Conservation (phyloP, 23 tunicate species). For the Diplosoma virens region DNA sequence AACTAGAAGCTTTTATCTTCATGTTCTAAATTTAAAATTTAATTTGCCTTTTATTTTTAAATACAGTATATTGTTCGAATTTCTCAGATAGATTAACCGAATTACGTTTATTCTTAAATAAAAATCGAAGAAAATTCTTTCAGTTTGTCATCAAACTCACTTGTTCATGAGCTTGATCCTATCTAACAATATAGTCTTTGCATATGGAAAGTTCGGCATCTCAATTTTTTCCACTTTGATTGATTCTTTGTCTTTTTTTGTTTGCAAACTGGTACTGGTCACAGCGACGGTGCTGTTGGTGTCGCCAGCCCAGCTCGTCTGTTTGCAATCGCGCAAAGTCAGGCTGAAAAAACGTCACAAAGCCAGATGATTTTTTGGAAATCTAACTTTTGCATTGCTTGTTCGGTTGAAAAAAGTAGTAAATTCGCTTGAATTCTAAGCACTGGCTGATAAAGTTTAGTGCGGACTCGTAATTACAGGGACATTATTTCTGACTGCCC, state of each 20-base stretch:
- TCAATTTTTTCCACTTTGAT: constrained; percentile 80
- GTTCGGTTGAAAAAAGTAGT: too few relatives aligned
- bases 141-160: constrained; percentile 16
- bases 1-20: not conserved
- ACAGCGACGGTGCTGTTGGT: constrained; percentile 66
- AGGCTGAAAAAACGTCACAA: constrained; percentile 33
- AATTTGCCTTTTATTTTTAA: too few relatives aligned
- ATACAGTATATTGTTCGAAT: too few relatives aligned
- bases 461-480: too few relatives aligned
- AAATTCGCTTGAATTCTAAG: too few relatives aligned
- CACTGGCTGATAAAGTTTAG: too few relatives aligned
- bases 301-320: constrained; percentile 77
- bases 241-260: constrained; percentile 87
- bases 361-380: too few relatives aligned
- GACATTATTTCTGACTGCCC: too few relatives aligned
- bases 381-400: too few relatives aligned
- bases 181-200: constrained; percentile 70
- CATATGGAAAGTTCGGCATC: constrained; percentile 82
- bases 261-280: constrained; percentile 66
- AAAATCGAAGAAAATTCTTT: not conserved
- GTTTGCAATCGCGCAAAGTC: constrained; percentile 87
- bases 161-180: constrained; percentile 78
- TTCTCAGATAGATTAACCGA: not conserved
- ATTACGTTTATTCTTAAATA: too few relatives aligned
- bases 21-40: too few relatives aligned